A percentile compares a stretch with the other conserved stretches of the same genome.
phyloP scores from a whole-genome alignment of 2,113 vertebrate genomes.

The Charadrius vociferus region DNA sequence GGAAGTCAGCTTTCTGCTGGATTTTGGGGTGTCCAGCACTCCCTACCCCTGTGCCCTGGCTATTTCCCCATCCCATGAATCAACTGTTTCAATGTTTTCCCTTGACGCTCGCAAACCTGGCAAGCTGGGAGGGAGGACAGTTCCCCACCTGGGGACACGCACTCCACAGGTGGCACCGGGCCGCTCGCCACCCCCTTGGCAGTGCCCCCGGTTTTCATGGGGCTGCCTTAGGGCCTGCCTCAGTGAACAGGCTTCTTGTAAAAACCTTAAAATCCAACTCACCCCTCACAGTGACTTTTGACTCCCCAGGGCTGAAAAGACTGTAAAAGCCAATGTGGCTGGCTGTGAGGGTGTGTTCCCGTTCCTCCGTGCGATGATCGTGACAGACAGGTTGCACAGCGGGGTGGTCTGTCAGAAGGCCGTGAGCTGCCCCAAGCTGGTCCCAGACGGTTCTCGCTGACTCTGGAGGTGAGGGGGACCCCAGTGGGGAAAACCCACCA shows the following conservation, averaged over 20 bases:
- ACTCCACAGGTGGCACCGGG: neutral
- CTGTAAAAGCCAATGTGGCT: neutral
- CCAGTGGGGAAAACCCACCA: neutral
- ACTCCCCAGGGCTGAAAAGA: neutral
- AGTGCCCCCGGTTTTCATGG: neutral
- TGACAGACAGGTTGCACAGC: accelerated
- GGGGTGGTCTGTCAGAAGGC: neutral
- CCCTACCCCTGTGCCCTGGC: accelerated
- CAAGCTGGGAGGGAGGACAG: neutral
- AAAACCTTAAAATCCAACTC: neutral
- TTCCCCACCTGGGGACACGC: accelerated
- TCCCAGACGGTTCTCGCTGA: accelerated
- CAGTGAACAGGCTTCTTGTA: neutral
- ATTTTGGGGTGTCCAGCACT: neutral
- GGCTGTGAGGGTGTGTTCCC: neutral
- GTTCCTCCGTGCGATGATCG: accelerated
- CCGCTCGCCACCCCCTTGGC: accelerated
- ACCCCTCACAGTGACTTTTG: neutral
- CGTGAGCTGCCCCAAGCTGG: accelerated
- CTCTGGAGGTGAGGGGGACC: accelerated
- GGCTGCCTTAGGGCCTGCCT: neutral
- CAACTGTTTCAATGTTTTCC: neutral
- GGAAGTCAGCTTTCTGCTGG: neutral
- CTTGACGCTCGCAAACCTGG: neutral
- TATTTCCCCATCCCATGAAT: neutral